A percentile compares a stretch with the other conserved stretches of the same genome.
Conservation (phyloP, 2,797 vertebrate genomes). For the Oreochromis mossambicus region DNA sequence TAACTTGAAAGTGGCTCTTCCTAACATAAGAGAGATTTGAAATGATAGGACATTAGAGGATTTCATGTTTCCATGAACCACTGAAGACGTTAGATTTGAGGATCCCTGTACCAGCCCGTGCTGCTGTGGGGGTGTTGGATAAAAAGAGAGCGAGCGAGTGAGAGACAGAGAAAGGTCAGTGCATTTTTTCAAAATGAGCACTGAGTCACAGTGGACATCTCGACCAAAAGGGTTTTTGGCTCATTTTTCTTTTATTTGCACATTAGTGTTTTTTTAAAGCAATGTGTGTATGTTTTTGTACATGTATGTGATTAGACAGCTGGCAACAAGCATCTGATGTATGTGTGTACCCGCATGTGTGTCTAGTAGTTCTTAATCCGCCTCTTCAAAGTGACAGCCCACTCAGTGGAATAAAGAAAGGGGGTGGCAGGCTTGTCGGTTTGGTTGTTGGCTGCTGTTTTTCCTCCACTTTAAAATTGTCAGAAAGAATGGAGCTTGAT, state of each 20-base stretch:
- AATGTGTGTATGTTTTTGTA: background rate
- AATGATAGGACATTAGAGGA: background rate
- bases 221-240: background rate
- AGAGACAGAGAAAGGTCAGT: background rate
- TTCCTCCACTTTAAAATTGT: background rate
- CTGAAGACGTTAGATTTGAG: background rate
- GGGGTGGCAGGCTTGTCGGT: conserved; percentile 17
- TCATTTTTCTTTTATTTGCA: conserved; percentile 2
- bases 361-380: conserved; percentile 40
- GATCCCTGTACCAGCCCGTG: background rate
- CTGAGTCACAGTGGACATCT: background rate
- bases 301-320: conserved; percentile 13
- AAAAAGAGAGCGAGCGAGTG: background rate
- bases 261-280: background rate
- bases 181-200: background rate
- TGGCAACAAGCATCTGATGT: conserved; percentile 11
- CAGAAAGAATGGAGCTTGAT: background rate
- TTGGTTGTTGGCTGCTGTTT: conserved; percentile 11
- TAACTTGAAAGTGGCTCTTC: background rate
- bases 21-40: background rate
- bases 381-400: conserved; percentile 47
- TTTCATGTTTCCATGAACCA: background rate
- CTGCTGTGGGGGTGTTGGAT: background rate
- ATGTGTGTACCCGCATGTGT: background rate
- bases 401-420: conserved; percentile 25